These are phyloP conservation scores for Patella caerulea DNA, from an alignment of 2,888 invertebrate species.

Conservation along the genomic window DNA sequence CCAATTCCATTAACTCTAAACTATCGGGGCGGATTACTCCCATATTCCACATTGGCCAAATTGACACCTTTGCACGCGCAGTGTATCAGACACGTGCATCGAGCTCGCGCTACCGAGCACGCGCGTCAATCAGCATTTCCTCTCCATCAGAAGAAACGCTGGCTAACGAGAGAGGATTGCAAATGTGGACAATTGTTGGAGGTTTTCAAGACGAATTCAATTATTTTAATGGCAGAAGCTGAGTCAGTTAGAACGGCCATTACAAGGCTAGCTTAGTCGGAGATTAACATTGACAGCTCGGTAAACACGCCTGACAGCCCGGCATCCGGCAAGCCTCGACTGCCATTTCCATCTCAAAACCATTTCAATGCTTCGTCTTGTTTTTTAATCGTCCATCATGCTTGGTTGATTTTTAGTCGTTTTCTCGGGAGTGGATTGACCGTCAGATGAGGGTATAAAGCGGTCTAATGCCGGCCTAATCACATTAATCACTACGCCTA, in stretches of 20 bases:
- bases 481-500: conserved; percentile 7
- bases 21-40: background rate
- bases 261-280: background rate
- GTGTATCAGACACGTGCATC: conserved; percentile 1
- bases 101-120: conserved; percentile 4
- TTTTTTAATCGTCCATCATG: background rate
- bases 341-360: background rate
- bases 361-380: background rate
- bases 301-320: background rate
- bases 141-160: background rate
- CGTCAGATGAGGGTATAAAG: conserved; percentile 5
- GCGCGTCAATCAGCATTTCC: conserved; percentile 10
- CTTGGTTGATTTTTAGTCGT: conserved; percentile 5
- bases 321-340: background rate
- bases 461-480: conserved; percentile 2
- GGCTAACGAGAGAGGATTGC: background rate
- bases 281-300: conserved; percentile 5
- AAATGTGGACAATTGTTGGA: background rate
- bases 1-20: background rate
- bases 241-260: conserved; percentile 8
- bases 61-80: conserved; percentile 5
- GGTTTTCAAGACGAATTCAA: conserved; percentile 6
- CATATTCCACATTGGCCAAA: background rate
- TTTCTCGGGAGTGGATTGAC: background rate
- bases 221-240: conserved; percentile 1